A percentile compares a stretch with the other conserved stretches of the same genome.
Conservation (phyloP, 2,888 invertebrate species). For the Drosophila mercatorum region DNA sequence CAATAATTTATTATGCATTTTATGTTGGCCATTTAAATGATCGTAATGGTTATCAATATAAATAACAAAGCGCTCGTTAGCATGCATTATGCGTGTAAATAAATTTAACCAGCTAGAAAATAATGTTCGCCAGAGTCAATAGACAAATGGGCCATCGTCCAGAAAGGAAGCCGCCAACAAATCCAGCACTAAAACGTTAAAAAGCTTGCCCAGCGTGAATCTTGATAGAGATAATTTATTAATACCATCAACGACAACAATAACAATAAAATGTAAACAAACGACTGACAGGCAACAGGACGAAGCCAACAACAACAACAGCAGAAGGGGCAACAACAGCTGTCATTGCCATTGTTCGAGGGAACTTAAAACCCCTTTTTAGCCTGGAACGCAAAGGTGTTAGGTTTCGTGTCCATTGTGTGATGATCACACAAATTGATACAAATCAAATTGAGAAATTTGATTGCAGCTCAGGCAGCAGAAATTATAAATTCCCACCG, state of each 20-base stretch:
- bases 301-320: slow-evolving; percentile 4
- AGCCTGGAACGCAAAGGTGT: slow-evolving; percentile 54
- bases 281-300: slow-evolving; percentile 59
- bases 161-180: slow-evolving; percentile 40
- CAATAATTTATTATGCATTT: slow-evolving; percentile 55
- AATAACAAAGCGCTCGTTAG: slow-evolving; percentile 73
- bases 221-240: slow-evolving; percentile 80
- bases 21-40: slow-evolving; percentile 46
- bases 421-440: slow-evolving; percentile 53
- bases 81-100: slow-evolving; percentile 70
- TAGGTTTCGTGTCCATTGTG: slow-evolving; percentile 54
- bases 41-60: slow-evolving; percentile 53
- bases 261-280: slow-evolving; percentile 80
- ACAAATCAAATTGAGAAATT: slow-evolving; percentile 66
- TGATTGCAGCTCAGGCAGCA: slow-evolving; percentile 53
- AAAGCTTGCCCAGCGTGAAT: slow-evolving; percentile 58
- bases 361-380: slow-evolving; percentile 46
- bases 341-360: slow-evolving; percentile 36
- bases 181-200: slow-evolving; percentile 56
- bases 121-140: slow-evolving; percentile 66
- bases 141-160: slow-evolving; percentile 66
- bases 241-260: slow-evolving; percentile 79
- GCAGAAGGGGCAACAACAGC: not conserved
- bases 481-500: slow-evolving; percentile 68
- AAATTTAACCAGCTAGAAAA: slow-evolving; percentile 79